Evolutionary conservation across 2,888 invertebrate species (phyloP).

Genomic region (Podotricha telesiphe): DNA sequence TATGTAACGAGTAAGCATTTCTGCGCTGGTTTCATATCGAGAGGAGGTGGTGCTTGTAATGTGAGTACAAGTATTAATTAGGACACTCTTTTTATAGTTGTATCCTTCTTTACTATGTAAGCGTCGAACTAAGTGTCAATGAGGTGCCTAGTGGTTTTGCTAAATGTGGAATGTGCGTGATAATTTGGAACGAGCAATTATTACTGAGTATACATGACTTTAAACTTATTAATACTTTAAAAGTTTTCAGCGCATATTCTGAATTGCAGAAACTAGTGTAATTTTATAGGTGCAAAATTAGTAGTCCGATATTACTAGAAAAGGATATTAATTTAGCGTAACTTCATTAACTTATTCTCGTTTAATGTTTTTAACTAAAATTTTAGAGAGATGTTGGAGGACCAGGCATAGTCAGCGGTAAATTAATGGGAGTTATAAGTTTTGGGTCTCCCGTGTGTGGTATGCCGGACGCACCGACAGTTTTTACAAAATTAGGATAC

Average conservation of each 20-base stretch:
- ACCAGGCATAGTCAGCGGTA: constrained; percentile 61
- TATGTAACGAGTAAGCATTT: constrained; percentile 63
- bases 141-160: too few species aligned
- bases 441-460: constrained; percentile 71
- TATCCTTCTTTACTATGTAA: too few species aligned
- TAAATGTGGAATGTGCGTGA: too few species aligned
- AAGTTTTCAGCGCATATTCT: too few species aligned
- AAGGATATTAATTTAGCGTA: too few species aligned
- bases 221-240: too few species aligned
- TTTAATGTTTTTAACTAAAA: neutral
- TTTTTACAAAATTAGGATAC: constrained; percentile 70
- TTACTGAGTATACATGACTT: too few species aligned
- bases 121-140: too few species aligned
- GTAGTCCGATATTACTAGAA: neutral
- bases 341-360: neutral
- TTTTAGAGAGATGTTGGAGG: constrained; percentile 68
- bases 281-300: too few species aligned
- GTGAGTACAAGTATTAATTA: constrained; percentile 51
- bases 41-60: constrained; percentile 70
- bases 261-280: too few species aligned
- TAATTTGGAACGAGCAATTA: too few species aligned
- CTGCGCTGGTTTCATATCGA: constrained; percentile 69
- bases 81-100: neutral
- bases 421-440: constrained; percentile 64
- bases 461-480: constrained; percentile 66